phyloP scores from a whole-genome alignment of 2,888 invertebrate species.

The Troides helena region DNA sequence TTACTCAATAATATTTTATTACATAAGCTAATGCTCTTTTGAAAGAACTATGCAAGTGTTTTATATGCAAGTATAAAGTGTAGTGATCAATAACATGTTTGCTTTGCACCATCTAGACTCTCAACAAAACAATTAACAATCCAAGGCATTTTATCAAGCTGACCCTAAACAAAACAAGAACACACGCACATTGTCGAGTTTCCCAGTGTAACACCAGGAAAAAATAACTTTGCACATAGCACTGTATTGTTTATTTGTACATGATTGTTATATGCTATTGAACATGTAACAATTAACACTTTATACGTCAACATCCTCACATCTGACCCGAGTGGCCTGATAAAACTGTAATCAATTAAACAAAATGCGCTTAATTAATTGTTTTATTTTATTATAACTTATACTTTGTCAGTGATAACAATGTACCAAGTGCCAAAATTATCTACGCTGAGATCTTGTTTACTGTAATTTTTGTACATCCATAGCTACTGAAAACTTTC shows the following conservation, averaged over 20 bases:
- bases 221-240: slow-evolving; percentile 7
- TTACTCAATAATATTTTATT: no score
- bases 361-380: not conserved
- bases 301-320: slow-evolving; percentile 5
- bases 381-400: not conserved
- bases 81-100: no score
- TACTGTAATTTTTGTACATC: no score
- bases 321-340: slow-evolving; percentile 7
- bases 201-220: slow-evolving; percentile 15
- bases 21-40: no score
- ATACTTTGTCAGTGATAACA: no score
- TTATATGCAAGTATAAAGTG: no score
- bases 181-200: slow-evolving; percentile 21
- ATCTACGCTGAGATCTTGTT: no score
- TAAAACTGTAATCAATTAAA: not conserved
- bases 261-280: slow-evolving; percentile 12
- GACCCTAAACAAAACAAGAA: slow-evolving; percentile 13
- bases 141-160: slow-evolving; percentile 10
- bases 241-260: not conserved
- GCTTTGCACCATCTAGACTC: not conserved
- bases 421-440: no score
- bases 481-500: no score
- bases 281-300: slow-evolving; percentile 11
- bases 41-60: no score
- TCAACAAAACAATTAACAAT: slow-evolving; percentile 17